Percentiles rank a stretch among this genome's conserved stretches.
Conservation (phyloP, 2,888 invertebrate species). For the Trileptium ribeirensis region DNA sequence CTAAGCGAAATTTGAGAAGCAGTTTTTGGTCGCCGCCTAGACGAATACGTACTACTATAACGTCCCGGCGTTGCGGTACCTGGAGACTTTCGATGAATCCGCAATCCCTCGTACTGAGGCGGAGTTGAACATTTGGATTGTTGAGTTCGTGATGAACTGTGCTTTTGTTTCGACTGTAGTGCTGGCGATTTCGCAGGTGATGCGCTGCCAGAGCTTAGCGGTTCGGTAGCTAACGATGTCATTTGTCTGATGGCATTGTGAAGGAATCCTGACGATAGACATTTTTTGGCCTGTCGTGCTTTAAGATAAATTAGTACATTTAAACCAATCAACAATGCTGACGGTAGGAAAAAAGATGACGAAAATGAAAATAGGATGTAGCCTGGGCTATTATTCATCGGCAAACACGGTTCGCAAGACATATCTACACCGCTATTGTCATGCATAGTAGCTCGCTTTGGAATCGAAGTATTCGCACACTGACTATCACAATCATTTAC, state of each 20-base stretch:
- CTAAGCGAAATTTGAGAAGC: too few relatives aligned
- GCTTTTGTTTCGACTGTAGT: too few relatives aligned
- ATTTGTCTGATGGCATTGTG: neutral
- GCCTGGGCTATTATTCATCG: constrained; percentile 77
- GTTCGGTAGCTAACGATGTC: neutral
- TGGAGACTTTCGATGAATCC: too few relatives aligned
- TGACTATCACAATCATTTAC: neutral
- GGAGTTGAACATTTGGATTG: too few relatives aligned
- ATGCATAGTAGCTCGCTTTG: neutral
- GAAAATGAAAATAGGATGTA: constrained; percentile 94
- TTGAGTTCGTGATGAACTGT: too few relatives aligned
- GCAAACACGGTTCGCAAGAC: constrained; percentile 65
- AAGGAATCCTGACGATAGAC: neutral
- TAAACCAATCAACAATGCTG: constrained; percentile 95
- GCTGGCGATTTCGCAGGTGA: too few relatives aligned
- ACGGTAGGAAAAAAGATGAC: constrained; percentile 95
- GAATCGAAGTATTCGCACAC: neutral
- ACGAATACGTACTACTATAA: too few relatives aligned
- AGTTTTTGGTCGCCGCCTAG: too few relatives aligned
- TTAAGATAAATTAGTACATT: constrained; percentile 93
- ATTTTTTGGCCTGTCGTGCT: constrained; percentile 56
- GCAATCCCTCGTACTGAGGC: too few relatives aligned
- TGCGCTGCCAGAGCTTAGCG: too few relatives aligned
- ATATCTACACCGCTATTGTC: too few relatives aligned
- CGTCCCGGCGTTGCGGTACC: too few relatives aligned